These are phyloP conservation scores for Hoplodrina ambigua DNA, from an alignment of 2,888 invertebrate species.

Conservation along the genomic window DNA sequence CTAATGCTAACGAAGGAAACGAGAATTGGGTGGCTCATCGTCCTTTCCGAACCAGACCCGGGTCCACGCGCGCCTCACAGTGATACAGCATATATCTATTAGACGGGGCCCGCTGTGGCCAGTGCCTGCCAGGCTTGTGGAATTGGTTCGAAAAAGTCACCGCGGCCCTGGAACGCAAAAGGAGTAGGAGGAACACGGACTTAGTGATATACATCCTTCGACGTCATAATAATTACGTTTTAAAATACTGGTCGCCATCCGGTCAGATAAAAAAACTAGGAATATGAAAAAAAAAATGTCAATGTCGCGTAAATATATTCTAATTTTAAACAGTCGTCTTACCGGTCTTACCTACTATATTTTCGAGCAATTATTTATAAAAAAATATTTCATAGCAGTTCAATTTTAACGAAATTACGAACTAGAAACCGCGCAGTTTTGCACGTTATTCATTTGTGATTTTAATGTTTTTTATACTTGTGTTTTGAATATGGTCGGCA, in stretches of 20 bases:
- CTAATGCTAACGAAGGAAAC: too few species aligned
- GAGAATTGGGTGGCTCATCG: too few species aligned
- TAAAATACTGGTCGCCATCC: conserved; percentile 25
- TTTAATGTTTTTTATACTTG: conserved; percentile 74
- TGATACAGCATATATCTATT: too few species aligned
- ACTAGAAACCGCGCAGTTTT: conserved; percentile 64
- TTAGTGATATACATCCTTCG: neutral
- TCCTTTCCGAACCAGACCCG: too few species aligned
- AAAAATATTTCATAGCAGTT: neutral
- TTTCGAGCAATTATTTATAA: neutral
- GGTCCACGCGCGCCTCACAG: too few species aligned
- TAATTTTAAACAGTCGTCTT: conserved; percentile 73
- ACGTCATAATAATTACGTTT: neutral
- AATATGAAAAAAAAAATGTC: conserved; percentile 57
- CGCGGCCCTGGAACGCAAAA: too few species aligned
- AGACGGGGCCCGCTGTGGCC: too few species aligned
- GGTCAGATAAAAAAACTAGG: conserved; percentile 1
- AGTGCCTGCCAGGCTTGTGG: too few species aligned
- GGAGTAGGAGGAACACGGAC: too few species aligned
- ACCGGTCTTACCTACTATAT: conserved; percentile 19
- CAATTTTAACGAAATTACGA: conserved; percentile 64
- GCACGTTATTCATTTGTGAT: conserved; percentile 60
- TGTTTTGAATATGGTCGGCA: conserved; percentile 83
- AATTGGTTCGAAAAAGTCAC: too few species aligned
- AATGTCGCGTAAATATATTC: conserved; percentile 69